phyloP scores from a whole-genome alignment of 2,113 vertebrate species.

The Archilochus colubris region DNA sequence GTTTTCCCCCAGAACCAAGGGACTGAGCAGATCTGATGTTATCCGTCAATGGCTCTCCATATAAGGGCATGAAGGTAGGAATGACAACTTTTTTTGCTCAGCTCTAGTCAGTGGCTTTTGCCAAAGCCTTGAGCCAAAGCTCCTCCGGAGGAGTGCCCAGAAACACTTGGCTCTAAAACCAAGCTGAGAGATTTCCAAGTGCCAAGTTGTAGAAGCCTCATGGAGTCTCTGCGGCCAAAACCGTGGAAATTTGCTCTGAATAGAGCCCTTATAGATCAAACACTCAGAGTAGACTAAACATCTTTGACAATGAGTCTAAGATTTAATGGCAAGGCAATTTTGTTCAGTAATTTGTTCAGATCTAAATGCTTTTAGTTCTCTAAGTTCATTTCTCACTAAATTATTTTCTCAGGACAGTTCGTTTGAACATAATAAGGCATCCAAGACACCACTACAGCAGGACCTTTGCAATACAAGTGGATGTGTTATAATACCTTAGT shows the following conservation, averaged over 20 bases:
- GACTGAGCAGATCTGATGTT: neutral
- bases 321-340: constrained; percentile 78
- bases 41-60: neutral
- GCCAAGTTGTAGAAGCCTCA: constrained; percentile 20
- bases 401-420: constrained; percentile 76
- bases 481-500: constrained; percentile 65
- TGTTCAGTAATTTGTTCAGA: constrained; percentile 75
- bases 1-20: neutral
- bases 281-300: constrained; percentile 73
- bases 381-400: constrained; percentile 77
- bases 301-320: constrained; percentile 76
- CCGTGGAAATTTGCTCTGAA: constrained; percentile 68
- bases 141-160: constrained; percentile 45
- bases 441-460: neutral
- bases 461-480: constrained; percentile 34
- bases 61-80: neutral
- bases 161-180: constrained; percentile 25
- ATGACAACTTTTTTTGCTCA: constrained; percentile 12
- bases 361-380: constrained; percentile 70
- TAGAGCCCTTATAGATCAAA: constrained; percentile 70
- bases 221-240: constrained; percentile 32
- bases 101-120: constrained; percentile 37
- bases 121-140: constrained; percentile 57
- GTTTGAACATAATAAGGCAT: constrained; percentile 68
- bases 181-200: constrained; percentile 15